Evolutionary conservation across 2,113 vertebrate genomes (phyloP).

Genomic region (Neogale vison): DNA sequence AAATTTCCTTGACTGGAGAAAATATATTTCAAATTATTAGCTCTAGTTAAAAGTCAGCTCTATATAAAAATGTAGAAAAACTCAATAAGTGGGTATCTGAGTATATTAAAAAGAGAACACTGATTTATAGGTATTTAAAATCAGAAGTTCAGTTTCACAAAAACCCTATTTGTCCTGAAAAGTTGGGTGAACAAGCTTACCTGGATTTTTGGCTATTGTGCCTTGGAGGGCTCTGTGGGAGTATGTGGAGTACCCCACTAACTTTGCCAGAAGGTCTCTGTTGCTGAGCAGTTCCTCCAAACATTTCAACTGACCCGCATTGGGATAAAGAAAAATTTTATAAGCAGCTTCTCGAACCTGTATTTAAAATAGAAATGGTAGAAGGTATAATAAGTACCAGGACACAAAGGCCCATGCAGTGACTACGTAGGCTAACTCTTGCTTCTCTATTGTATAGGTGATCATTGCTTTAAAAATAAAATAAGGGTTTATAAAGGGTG

Average conservation of each 20-base stretch:
- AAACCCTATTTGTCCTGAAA: background rate
- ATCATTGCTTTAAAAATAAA: background rate
- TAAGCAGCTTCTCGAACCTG: conserved; percentile 97
- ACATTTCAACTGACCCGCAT: conserved; percentile 86
- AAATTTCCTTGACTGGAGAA: background rate
- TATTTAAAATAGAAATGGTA: background rate
- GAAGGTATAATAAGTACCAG: background rate
- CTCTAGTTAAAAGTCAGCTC: background rate
- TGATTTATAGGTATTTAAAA: background rate
- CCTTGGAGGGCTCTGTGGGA: conserved; percentile 95
- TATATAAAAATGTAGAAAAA: background rate
- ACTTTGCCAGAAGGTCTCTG: conserved; percentile 90
- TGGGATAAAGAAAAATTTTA: conserved; percentile 95
- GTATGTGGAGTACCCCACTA: conserved; percentile 94
- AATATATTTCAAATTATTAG: background rate
- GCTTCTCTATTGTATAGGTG: background rate
- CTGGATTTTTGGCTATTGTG: conserved; percentile 95
- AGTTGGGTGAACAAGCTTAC: conserved; percentile 78
- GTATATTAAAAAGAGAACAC: background rate
- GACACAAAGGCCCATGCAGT: background rate
- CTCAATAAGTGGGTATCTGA: background rate
- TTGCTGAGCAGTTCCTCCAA: conserved; percentile 92
- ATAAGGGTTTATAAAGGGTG: background rate
- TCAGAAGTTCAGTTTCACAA: background rate
- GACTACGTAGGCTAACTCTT: background rate